Conservation (phyloP, 2,113 vertebrate species). For the Peromyscus maniculatus region DNA sequence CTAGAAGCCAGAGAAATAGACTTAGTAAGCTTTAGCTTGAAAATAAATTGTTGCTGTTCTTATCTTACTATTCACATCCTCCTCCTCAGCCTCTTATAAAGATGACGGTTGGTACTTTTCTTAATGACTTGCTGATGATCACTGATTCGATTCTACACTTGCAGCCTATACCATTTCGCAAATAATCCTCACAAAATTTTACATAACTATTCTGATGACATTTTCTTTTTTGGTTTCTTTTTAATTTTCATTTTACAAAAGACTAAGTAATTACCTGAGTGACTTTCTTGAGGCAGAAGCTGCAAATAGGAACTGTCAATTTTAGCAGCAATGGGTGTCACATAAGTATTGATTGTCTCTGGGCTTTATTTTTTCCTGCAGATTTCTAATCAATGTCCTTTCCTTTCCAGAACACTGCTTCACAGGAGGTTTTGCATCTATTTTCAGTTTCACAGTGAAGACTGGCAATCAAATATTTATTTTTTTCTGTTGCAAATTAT, state of each 20-base stretch:
- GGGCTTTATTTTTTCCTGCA: conserved; percentile 34
- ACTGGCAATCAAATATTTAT: neutral
- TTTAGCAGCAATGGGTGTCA: conserved; percentile 9
- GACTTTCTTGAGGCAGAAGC: neutral
- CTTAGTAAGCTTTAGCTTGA: neutral
- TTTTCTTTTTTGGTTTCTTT: neutral
- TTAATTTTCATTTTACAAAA: neutral
- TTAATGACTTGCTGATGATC: neutral
- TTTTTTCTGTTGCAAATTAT: neutral
- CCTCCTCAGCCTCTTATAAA: neutral
- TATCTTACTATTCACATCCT: neutral
- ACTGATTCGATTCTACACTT: neutral
- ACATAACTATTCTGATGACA: neutral
- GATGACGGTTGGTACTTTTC: neutral
- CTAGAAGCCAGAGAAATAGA: neutral
- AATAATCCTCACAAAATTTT: neutral
- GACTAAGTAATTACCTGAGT: neutral
- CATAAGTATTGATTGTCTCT: neutral
- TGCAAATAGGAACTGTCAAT: neutral
- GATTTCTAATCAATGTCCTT: conserved; percentile 43
- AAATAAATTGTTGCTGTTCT: neutral
- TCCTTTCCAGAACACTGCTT: neutral
- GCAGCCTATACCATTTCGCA: neutral
- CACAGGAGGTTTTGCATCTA: neutral
- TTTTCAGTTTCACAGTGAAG: conserved; percentile 40